Percentiles rank a stretch among this genome's conserved stretches.
phyloP scores from a whole-genome alignment of 2,797 vertebrate genomes.

The Scleropages formosus region DNA sequence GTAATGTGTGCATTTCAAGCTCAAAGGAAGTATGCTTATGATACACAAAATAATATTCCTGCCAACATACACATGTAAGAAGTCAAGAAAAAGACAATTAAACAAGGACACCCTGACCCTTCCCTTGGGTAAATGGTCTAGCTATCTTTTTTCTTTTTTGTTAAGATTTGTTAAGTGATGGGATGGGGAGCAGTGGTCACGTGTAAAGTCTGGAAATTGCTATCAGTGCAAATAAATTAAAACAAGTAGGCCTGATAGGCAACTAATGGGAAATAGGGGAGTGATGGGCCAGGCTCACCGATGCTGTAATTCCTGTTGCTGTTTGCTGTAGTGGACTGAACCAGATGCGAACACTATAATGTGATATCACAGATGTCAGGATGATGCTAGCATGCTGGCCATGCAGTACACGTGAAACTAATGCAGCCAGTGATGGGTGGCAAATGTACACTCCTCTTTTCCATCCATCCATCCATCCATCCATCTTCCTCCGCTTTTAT shows the following conservation, averaged over 20 bases:
- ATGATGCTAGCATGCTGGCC: constrained; percentile 4
- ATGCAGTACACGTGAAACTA: background rate
- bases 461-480: no score
- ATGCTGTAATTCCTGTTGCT: constrained; percentile 20
- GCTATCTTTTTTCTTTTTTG: no score
- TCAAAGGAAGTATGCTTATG: no score
- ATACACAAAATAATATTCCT: no score
- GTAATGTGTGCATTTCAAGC: no score
- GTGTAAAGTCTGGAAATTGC: background rate
- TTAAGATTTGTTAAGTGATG: no score
- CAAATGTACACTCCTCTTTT: background rate
- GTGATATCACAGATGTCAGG: background rate
- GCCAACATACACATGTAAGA: no score
- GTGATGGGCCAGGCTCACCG: background rate
- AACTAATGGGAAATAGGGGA: background rate
- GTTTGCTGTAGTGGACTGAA: background rate
- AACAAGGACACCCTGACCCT: no score
- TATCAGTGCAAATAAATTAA: background rate
- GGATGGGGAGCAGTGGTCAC: no score
- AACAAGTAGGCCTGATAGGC: constrained; percentile 20
- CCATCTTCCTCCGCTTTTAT: no score
- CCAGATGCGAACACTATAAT: background rate
- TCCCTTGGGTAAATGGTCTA: no score
- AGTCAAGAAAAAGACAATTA: no score
- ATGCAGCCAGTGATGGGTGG: background rate